Conservation (phyloP, 2,113 vertebrate species). For the Seriola rivoliana region DNA sequence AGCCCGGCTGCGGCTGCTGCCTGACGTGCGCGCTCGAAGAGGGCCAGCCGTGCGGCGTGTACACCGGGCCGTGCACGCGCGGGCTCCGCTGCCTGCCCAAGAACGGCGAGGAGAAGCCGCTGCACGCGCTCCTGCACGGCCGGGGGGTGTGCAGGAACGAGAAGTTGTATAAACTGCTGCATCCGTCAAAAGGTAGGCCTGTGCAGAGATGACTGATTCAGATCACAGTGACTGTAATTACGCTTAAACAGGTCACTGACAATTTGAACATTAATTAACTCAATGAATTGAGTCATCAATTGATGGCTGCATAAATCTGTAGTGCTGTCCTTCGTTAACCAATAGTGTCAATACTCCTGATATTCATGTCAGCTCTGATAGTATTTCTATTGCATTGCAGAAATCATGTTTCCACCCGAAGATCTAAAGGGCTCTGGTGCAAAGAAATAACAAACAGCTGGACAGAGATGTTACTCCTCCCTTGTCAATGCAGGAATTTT, state of each 20-base stretch:
- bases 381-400: neutral
- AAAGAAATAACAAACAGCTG: conserved; percentile 35
- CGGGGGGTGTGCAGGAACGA: conserved; percentile 93
- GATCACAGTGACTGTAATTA: neutral
- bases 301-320: neutral
- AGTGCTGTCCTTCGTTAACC: neutral
- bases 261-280: conserved; percentile 1
- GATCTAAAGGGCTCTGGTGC: conserved; percentile 13
- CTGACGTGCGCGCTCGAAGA: conserved; percentile 95
- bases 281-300: neutral
- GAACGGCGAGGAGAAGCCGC: conserved; percentile 95
- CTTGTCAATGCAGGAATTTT: conserved; percentile 36
- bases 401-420: neutral
- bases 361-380: neutral
- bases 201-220: neutral
- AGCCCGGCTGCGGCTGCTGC: conserved; percentile 98
- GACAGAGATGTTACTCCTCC: conserved; percentile 22
- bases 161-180: conserved; percentile 90
- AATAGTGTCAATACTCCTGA: neutral
- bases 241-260: neutral
- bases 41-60: conserved; percentile 94
- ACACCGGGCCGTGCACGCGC: conserved; percentile 94
- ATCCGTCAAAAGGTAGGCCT: conserved; percentile 84
- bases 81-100: conserved; percentile 95
- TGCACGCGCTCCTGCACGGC: conserved; percentile 96